A percentile compares a stretch with the other conserved stretches of the same genome.
Evolutionary conservation across 2,797 vertebrate species (phyloP).

Genomic region (Falco rusticolus): DNA sequence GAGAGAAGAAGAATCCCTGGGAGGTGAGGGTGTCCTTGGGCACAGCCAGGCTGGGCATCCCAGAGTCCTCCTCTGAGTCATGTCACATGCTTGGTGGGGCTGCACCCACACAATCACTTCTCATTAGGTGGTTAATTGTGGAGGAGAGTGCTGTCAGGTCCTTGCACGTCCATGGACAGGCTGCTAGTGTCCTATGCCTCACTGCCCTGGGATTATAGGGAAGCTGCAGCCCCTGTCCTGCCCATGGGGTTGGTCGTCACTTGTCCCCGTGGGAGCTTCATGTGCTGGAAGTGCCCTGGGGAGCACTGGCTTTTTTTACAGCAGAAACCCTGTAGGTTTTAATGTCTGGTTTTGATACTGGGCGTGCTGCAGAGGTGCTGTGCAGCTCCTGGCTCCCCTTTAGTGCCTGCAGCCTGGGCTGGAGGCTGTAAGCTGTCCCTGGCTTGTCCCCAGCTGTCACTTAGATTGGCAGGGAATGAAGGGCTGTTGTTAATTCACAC

Average conservation of each 20-base stretch:
- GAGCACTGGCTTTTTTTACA: background rate
- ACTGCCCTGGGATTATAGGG: background rate
- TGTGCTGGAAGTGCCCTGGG: background rate
- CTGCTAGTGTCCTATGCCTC: background rate
- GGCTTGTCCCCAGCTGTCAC: background rate
- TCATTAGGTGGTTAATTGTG: background rate
- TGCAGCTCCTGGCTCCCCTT: background rate
- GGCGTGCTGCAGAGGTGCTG: rapidly evolving
- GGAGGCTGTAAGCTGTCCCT: background rate
- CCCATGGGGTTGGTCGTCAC: background rate
- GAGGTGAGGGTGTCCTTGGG: background rate
- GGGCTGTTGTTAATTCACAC: background rate
- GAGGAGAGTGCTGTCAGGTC: background rate
- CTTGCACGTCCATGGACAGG: background rate
- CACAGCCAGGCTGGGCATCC: background rate
- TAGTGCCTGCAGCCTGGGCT: background rate
- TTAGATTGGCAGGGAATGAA: background rate
- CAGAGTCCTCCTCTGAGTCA: background rate
- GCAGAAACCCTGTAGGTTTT: background rate
- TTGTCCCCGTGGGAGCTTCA: background rate
- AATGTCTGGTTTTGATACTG: background rate
- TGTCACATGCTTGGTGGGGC: background rate
- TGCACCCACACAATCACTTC: background rate
- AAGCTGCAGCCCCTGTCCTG: background rate
- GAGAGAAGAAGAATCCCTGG: background rate